These are phyloP conservation scores for Aethina tumida DNA, from an alignment of 1,140 invertebrate genomes.

Conservation along the genomic window DNA sequence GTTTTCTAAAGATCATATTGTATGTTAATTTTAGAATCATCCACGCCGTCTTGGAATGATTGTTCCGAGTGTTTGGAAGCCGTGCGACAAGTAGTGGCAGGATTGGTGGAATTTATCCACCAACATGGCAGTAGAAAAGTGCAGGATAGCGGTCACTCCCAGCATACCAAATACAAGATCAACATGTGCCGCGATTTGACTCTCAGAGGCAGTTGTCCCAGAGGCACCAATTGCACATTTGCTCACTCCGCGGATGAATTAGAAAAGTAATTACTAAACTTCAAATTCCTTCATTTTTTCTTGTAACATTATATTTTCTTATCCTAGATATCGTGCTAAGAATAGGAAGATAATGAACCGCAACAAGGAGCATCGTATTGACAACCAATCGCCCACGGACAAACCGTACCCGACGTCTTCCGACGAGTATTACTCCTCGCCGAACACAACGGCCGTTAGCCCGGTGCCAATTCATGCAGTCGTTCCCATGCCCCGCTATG, in stretches of 20 bases:
- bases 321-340: slow-evolving; percentile 44
- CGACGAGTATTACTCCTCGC: slow-evolving; percentile 26
- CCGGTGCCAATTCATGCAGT: slow-evolving; percentile 29
- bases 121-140: slow-evolving; percentile 60
- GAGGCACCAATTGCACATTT: slow-evolving; percentile 81
- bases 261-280: slow-evolving; percentile 45
- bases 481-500: slow-evolving; percentile 25
- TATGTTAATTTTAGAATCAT: slow-evolving; percentile 49
- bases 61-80: slow-evolving; percentile 69
- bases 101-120: slow-evolving; percentile 76
- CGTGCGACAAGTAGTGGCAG: slow-evolving; percentile 70
- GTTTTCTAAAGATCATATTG: too few relatives aligned
- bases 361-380: slow-evolving; percentile 29
- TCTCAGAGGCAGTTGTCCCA: slow-evolving; percentile 67
- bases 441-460: slow-evolving; percentile 23
- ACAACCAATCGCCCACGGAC: slow-evolving; percentile 29
- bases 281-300: slow-evolving; percentile 1
- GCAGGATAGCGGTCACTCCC: slow-evolving; percentile 46
- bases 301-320: slow-evolving; percentile 11
- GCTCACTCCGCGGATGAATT: slow-evolving; percentile 86
- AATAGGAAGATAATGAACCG: slow-evolving; percentile 42
- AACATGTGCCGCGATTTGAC: slow-evolving; percentile 82
- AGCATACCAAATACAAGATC: slow-evolving; percentile 79
- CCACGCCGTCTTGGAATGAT: slow-evolving; percentile 60
- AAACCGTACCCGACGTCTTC: slow-evolving; percentile 22